These are phyloP conservation scores for Salvelinus sp. DNA, from an alignment of 2,113 vertebrate species.

Conservation along the genomic window DNA sequence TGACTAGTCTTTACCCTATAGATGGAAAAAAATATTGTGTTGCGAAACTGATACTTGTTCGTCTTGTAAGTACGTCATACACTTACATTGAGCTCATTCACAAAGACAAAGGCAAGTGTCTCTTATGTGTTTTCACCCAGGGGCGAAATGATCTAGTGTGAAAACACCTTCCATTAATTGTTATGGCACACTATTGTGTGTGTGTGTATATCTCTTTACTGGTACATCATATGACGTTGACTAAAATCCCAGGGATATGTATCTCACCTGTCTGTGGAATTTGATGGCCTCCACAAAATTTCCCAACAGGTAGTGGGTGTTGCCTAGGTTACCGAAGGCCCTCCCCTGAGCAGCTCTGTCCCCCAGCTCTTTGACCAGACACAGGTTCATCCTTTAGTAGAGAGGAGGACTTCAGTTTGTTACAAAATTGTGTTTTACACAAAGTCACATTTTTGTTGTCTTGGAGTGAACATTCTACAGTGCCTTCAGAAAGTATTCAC, in stretches of 20 bases:
- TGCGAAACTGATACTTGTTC: too few relatives aligned
- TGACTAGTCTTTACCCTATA: too few relatives aligned
- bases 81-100: too few relatives aligned
- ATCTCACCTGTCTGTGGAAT: slow-evolving; percentile 92
- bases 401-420: not conserved
- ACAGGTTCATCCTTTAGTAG: slow-evolving; percentile 87
- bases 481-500: too few relatives aligned
- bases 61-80: not conserved
- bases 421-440: not conserved
- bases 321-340: slow-evolving; percentile 94
- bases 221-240: not conserved
- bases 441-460: not conserved
- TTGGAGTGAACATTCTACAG: too few relatives aligned
- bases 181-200: not conserved
- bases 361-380: slow-evolving; percentile 91
- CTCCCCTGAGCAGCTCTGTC: slow-evolving; percentile 93
- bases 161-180: not conserved
- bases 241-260: not conserved
- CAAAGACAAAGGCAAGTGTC: too few relatives aligned
- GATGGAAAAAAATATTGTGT: too few relatives aligned
- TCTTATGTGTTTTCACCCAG: not conserved
- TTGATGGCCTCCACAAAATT: slow-evolving; percentile 89
- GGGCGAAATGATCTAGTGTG: not conserved
- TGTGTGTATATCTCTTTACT: not conserved
- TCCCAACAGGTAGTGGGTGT: slow-evolving; percentile 93